phyloP scores from a whole-genome alignment of 2,888 invertebrate species.

The Folsomia candida region DNA sequence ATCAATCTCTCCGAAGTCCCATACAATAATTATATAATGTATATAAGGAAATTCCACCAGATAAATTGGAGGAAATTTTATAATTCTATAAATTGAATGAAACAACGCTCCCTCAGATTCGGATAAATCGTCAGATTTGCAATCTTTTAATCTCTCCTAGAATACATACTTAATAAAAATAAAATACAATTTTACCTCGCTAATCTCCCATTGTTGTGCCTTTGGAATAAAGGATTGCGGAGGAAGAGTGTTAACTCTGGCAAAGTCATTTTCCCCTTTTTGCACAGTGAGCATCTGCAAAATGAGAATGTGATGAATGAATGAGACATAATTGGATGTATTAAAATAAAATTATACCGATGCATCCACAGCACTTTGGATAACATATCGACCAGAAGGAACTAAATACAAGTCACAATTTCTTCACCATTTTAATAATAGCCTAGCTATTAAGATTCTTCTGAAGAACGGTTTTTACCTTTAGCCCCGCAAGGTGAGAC shows the following conservation, averaged over 20 bases:
- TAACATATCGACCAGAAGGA: conserved; percentile 38
- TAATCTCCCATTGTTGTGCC: conserved; percentile 41
- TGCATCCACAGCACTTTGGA: conserved; percentile 42
- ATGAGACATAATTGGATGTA: not conserved
- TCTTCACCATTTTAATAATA: no score
- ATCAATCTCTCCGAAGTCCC: not conserved
- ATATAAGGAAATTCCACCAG: no score
- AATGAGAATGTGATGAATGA: not conserved
- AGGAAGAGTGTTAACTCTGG: conserved; percentile 31
- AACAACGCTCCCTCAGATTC: no score
- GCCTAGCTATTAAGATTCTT: no score
- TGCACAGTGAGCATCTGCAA: conserved; percentile 37
- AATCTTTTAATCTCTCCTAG: no score
- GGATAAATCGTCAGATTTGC: no score
- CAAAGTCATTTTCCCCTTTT: conserved; percentile 38
- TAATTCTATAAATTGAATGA: no score
- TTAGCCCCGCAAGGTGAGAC: conserved; percentile 41
- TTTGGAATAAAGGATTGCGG: conserved; percentile 40
- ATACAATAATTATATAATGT: no score
- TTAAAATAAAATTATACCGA: conserved; percentile 25
- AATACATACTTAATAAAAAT: no score
- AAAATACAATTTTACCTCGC: conserved; percentile 29
- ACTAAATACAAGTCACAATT: conserved; percentile 25
- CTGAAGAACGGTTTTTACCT: conserved; percentile 16
- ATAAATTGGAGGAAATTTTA: no score